Evolutionary conservation across 1,140 invertebrate species (phyloP).

Genomic region (Danaus melanippus): DNA sequence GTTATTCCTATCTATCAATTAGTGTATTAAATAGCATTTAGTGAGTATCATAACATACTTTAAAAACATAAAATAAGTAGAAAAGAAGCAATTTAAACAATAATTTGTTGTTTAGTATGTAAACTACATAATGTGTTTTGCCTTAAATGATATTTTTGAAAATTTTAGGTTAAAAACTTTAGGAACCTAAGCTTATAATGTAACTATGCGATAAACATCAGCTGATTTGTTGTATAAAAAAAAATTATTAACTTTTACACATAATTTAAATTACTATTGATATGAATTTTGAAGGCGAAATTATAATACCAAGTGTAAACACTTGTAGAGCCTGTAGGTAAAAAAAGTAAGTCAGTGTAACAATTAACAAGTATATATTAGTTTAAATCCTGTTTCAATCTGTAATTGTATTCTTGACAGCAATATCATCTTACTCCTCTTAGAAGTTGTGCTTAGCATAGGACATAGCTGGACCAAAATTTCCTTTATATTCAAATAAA

Average conservation of each 20-base stretch:
- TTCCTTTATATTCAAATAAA: constrained; percentile 57
- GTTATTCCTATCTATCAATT: no score
- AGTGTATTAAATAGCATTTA: no score
- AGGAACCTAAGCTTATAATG: constrained; percentile 8
- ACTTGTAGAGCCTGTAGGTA: constrained; percentile 14
- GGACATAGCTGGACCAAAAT: constrained; percentile 70
- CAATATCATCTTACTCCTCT: constrained; percentile 48
- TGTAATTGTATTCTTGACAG: constrained; percentile 35
- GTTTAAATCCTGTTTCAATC: constrained; percentile 31
- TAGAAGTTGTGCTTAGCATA: constrained; percentile 64
- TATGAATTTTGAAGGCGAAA: no score
- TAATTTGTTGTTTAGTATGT: constrained; percentile 7
- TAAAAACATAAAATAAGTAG: no score
- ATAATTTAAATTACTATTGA: no score
- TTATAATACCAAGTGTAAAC: no score
- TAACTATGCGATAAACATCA: constrained; percentile 5
- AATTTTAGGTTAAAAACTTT: constrained; percentile 12
- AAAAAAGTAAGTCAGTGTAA: constrained; percentile 4
- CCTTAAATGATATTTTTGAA: constrained; percentile 22
- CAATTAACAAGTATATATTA: constrained; percentile 10
- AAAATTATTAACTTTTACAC: no score
- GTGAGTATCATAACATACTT: no score
- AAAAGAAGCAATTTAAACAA: neutral
- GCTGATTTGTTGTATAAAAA: no score
- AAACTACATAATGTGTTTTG: constrained; percentile 20